phyloP scores from a whole-genome alignment of 2,797 vertebrate species.

The Dromococcyx pavoninus region DNA sequence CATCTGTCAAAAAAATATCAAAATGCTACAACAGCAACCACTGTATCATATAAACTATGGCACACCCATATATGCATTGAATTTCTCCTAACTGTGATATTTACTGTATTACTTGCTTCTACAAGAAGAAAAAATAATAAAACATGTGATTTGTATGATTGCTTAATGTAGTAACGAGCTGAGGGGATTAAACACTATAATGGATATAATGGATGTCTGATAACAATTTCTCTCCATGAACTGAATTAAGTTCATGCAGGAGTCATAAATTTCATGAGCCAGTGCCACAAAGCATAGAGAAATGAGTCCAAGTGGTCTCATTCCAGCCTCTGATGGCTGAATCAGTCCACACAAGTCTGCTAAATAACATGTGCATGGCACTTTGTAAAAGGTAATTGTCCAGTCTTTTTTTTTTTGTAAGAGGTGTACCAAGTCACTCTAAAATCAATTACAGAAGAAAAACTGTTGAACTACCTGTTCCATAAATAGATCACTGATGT shows the following conservation, averaged over 20 bases:
- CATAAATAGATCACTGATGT: slow-evolving; percentile 18
- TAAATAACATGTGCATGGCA: background rate
- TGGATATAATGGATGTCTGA: background rate
- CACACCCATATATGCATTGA: rapidly evolving
- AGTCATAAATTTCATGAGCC: background rate
- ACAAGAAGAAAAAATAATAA: background rate
- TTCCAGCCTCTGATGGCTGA: background rate
- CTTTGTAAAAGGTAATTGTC: background rate
- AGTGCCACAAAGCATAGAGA: background rate
- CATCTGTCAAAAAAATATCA: background rate
- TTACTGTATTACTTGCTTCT: background rate
- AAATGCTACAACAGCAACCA: background rate
- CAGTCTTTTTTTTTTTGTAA: background rate
- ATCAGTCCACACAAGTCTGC: background rate
- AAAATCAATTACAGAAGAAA: slow-evolving; percentile 54
- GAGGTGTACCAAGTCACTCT: background rate
- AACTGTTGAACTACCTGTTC: slow-evolving; percentile 33
- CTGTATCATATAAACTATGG: background rate
- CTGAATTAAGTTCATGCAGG: background rate
- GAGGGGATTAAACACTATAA: background rate
- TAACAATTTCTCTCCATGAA: background rate
- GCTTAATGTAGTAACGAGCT: background rate
- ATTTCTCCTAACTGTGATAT: background rate
- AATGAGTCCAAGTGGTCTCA: background rate
- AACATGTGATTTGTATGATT: background rate